A percentile compares a stretch with the other conserved stretches of the same genome.
phyloP scores from a whole-genome alignment of 2,797 vertebrate genomes.

The Tadarida brasiliensis region DNA sequence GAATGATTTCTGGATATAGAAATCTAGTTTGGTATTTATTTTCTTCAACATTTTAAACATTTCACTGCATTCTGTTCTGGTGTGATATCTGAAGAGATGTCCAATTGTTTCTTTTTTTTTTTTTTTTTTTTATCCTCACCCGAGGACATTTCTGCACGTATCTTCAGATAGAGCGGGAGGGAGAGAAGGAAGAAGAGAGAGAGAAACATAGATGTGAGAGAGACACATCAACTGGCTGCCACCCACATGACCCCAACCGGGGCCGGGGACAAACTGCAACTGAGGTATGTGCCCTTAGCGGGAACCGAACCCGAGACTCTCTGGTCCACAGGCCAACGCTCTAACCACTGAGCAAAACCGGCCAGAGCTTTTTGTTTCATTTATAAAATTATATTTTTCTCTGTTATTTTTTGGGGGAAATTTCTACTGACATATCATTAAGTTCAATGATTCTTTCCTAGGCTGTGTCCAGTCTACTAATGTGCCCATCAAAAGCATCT shows the following conservation, averaged over 20 bases:
- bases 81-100: not conserved
- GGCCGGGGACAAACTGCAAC: too few species aligned
- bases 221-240: too few species aligned
- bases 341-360: too few species aligned
- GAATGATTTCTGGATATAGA: not conserved
- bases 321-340: too few species aligned
- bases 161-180: too few species aligned
- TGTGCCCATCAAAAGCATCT: not conserved
- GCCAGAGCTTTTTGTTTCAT: not conserved
- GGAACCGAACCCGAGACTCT: too few species aligned
- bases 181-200: too few species aligned
- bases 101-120: not conserved
- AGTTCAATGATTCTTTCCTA: not conserved
- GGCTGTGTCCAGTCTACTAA: not conserved
- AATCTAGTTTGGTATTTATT: not conserved
- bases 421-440: not conserved
- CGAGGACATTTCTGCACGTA: too few species aligned
- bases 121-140: too few species aligned
- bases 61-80: not conserved
- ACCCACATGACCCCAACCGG: too few species aligned
- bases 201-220: too few species aligned
- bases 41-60: not conserved
- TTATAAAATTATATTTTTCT: not conserved
- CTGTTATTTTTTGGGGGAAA: not conserved
- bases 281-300: too few species aligned